Percentiles rank a stretch among this genome's conserved stretches.
Evolutionary conservation across 2,888 invertebrate genomes (phyloP).

Genomic region (Rutpela maculata): DNA sequence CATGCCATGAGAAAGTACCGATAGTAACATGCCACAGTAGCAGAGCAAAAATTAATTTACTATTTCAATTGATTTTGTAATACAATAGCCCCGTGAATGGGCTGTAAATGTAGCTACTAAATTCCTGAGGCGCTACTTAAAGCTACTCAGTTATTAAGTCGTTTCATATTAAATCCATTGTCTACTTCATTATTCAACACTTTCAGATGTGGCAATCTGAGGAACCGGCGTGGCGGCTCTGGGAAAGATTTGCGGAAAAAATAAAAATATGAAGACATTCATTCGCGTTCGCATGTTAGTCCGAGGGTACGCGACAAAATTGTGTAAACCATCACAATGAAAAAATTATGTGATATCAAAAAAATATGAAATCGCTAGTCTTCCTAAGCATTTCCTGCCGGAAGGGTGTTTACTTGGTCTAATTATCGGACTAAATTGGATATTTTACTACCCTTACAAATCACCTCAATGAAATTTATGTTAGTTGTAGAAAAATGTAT

Average conservation of each 20-base stretch:
- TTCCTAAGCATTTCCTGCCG: too few species aligned
- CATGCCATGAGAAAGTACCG: constrained; percentile 18
- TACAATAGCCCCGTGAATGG: constrained; percentile 13
- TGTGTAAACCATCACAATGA: too few species aligned
- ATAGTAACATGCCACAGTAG: neutral
- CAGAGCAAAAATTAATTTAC: constrained; percentile 5
- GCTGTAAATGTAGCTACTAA: constrained; percentile 24
- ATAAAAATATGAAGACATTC: constrained; percentile 9
- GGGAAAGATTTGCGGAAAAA: constrained; percentile 23
- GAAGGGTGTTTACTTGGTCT: too few species aligned
- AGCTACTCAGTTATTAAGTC: constrained; percentile 18
- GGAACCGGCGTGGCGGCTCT: constrained; percentile 15
- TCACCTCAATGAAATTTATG: too few species aligned
- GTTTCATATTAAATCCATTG: constrained; percentile 25
- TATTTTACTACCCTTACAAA: too few species aligned
- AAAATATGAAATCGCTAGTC: too few species aligned
- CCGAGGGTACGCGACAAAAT: too few species aligned
- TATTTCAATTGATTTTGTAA: constrained; percentile 23
- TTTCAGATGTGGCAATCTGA: constrained; percentile 16
- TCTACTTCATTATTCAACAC: constrained; percentile 17
- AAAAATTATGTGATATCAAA: too few species aligned
- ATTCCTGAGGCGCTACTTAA: constrained; percentile 28
- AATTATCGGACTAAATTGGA: too few species aligned
- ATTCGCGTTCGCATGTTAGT: constrained; percentile 10
- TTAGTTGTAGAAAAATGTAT: too few species aligned